Conservation (phyloP, 2,797 vertebrate genomes). For the Sebastes diploproa region DNA sequence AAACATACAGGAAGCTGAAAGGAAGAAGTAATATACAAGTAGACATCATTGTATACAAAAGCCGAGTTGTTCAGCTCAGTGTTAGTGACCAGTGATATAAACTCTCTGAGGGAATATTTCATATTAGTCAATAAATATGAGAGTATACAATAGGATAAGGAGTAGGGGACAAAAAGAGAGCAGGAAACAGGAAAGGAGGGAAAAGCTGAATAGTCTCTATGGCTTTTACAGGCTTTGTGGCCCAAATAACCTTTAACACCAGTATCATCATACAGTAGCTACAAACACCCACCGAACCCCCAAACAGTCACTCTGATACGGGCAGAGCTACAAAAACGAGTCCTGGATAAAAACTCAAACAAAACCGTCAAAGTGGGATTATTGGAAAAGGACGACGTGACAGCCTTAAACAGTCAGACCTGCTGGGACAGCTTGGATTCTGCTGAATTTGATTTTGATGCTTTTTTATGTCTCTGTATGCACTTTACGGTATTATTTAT, state of each 20-base stretch:
- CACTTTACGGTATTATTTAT: not conserved
- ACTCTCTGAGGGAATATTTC: slow-evolving; percentile 76
- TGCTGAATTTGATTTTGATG: not conserved
- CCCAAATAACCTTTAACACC: slow-evolving; percentile 67
- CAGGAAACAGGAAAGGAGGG: slow-evolving; percentile 41
- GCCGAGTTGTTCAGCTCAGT: slow-evolving; percentile 75
- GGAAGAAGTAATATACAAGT: slow-evolving; percentile 61
- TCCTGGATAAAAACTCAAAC: not conserved
- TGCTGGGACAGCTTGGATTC: not conserved
- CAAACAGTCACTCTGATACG: slow-evolving; percentile 7
- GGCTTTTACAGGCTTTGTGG: slow-evolving; percentile 80
- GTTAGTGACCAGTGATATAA: slow-evolving; percentile 83
- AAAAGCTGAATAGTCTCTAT: slow-evolving; percentile 77
- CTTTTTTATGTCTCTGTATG: not conserved
- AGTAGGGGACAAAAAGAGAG: slow-evolving; percentile 32
- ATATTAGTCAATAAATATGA: slow-evolving; percentile 73
- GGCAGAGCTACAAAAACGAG: slow-evolving; percentile 35
- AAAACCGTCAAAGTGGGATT: slow-evolving; percentile 23
- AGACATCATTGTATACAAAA: slow-evolving; percentile 78
- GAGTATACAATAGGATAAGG: slow-evolving; percentile 68
- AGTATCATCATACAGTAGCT: slow-evolving; percentile 15
- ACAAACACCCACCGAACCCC: slow-evolving; percentile 38
- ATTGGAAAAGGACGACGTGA: slow-evolving; percentile 19
- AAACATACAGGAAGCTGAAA: slow-evolving; percentile 66
- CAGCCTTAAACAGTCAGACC: not conserved